These are phyloP conservation scores for Phodopus roborovskii DNA, from an alignment of 2,113 vertebrate genomes.

Conservation along the genomic window DNA sequence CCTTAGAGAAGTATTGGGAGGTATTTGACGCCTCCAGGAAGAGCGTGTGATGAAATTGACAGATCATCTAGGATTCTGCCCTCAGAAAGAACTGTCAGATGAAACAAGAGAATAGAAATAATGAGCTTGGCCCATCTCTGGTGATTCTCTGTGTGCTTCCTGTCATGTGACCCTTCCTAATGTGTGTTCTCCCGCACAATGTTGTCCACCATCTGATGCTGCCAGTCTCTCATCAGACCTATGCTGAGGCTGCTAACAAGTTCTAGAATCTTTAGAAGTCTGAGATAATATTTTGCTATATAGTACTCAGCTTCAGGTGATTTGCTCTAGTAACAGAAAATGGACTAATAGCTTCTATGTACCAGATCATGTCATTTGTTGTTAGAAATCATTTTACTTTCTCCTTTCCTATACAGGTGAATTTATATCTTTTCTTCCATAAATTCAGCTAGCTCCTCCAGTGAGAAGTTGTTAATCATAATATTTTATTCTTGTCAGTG, in stretches of 20 bases:
- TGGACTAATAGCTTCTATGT: background rate
- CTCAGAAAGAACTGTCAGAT: background rate
- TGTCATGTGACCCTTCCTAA: background rate
- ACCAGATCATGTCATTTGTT: background rate
- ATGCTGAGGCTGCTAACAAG: background rate
- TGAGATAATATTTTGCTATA: background rate
- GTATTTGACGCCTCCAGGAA: background rate
- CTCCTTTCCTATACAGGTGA: background rate
- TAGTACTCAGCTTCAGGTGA: background rate
- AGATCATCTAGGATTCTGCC: background rate
- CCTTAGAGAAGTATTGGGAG: background rate
- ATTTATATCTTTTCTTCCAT: background rate
- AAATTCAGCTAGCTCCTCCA: background rate
- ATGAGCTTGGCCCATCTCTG: background rate
- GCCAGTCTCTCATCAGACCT: background rate
- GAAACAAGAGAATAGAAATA: background rate
- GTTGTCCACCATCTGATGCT: background rate
- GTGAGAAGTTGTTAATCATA: background rate
- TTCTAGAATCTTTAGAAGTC: background rate
- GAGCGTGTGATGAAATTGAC: background rate
- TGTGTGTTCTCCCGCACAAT: background rate
- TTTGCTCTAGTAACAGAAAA: background rate
- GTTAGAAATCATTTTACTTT: background rate
- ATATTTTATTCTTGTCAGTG: background rate
- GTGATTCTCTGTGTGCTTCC: background rate